Conservation (phyloP, 1,140 invertebrate species). For the Orussus abietinus region DNA sequence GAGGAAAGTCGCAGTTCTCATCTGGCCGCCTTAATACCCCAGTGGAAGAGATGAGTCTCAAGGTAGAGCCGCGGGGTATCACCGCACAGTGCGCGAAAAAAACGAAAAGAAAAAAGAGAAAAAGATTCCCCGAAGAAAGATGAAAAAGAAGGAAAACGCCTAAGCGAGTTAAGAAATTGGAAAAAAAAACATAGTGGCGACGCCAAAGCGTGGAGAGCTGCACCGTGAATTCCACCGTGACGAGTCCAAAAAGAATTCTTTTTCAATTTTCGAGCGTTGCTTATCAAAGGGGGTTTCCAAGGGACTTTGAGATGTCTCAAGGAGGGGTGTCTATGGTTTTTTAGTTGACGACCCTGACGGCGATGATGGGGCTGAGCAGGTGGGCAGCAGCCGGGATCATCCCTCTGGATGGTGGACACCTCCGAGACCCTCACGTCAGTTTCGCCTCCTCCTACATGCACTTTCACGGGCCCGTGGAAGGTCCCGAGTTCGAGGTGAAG, state of each 20-base stretch:
- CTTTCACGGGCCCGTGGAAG: slow-evolving; percentile 40
- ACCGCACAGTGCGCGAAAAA: slow-evolving; percentile 12
- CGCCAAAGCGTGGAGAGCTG: slow-evolving; percentile 10
- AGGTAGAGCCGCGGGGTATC: no score
- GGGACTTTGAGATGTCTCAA: no score
- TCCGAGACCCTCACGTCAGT: slow-evolving; percentile 27
- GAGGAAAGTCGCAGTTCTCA: slow-evolving; percentile 46
- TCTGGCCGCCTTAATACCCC: slow-evolving; percentile 35
- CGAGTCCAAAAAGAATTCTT: no score
- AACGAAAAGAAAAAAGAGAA: slow-evolving; percentile 7
- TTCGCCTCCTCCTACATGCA: slow-evolving; percentile 43
- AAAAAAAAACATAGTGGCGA: slow-evolving; percentile 10
- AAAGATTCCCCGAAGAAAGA: slow-evolving; percentile 2
- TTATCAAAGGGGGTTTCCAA: no score
- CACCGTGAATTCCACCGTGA: slow-evolving; percentile 15
- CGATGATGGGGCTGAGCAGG: slow-evolving; percentile 14
- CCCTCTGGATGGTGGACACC: slow-evolving; percentile 22
- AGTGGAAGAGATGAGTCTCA: slow-evolving; percentile 38
- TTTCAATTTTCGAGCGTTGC: no score
- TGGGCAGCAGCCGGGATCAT: slow-evolving; percentile 23
- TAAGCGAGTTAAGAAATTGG: slow-evolving; percentile 10
- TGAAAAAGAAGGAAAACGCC: slow-evolving; percentile 14
- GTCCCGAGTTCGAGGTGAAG: slow-evolving; percentile 39
- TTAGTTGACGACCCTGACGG: background rate
- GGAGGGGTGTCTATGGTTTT: no score